Evolutionary conservation across 2,113 vertebrate genomes (phyloP), one percentile per base, ranked within the genome.

Genomic region (Geococcyx californianus): DNA sequence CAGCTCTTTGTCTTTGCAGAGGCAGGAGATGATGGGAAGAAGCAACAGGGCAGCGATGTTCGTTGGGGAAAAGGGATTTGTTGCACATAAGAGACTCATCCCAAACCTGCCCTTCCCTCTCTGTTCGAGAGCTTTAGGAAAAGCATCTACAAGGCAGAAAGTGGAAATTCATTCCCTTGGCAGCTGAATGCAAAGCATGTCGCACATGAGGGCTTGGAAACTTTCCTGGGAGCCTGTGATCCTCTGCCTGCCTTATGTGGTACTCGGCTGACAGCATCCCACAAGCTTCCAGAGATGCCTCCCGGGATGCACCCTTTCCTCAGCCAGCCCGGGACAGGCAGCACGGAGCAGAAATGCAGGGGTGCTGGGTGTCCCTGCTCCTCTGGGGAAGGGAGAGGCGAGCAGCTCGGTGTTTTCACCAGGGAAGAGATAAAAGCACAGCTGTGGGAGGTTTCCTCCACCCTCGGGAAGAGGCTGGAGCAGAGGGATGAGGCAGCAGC

Each of bases 301-400:
- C 54, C 52, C 1, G 17, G 73, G 73, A 31, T 47, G 24, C 8
- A 8, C 9, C 33, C 25, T 4, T 36, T 33, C 80, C 87, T 76
- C 10, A 7, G 34, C 64, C 56, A 34, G 38, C 52, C 68, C 1
- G 9, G 29, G 44, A 7, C 18, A 7, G 58, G 21, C 72, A 33
- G 44, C 9, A 1, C 1, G 6, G 59, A 44, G 82, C 60, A 19
- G 67, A 13, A 38, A 2, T 6, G n/a, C 24, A 14, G 72, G 72
- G 44, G 29, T 15, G 44, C 70, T 38, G 70, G 25, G 26, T 14
- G n/a, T 28, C 29, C 45, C 80, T 9, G 63, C 52, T 31, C 80
- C 33, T 29, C 1, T 49, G 33, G 54, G 77, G 16, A 64, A 10
- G 2, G 9, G 4, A 18, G 25, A 13, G 17, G 23, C 0, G 14